Percentiles rank a stretch among this genome's conserved stretches.
phyloP scores from a whole-genome alignment of 23 tunicate species.

The Aplidium turbinatum region DNA sequence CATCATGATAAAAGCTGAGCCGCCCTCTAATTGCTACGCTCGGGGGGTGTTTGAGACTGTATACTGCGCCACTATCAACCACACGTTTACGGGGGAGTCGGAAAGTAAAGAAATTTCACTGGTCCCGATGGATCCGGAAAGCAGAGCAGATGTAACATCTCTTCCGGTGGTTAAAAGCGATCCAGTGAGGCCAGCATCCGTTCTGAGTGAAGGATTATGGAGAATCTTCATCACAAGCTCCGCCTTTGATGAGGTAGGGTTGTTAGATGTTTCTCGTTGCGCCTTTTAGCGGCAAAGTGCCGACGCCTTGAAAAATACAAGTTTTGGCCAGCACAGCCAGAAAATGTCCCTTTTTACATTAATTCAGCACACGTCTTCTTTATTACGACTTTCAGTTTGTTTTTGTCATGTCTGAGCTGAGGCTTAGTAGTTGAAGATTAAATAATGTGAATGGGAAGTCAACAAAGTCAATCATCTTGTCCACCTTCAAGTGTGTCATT shows the following conservation, averaged over 20 bases:
- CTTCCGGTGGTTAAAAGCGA: too few relatives aligned
- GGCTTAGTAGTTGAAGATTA: too few relatives aligned
- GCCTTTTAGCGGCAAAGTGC: too few relatives aligned
- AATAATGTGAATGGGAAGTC: too few relatives aligned
- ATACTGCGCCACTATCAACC: constrained; percentile 22
- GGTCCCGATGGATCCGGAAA: not conserved
- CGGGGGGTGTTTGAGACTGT: not conserved
- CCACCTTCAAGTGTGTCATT: too few relatives aligned
- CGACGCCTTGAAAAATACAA: too few relatives aligned
- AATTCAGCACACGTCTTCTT: not conserved
- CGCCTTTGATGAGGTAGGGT: constrained; percentile 16
- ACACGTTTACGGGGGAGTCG: not conserved
- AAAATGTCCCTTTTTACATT: not conserved
- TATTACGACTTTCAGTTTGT: not conserved
- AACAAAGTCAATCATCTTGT: too few relatives aligned
- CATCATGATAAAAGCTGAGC: constrained; percentile 1
- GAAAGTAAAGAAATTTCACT: not conserved
- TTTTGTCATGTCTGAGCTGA: too few relatives aligned
- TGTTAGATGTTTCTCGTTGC: too few relatives aligned
- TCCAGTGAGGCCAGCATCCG: not conserved
- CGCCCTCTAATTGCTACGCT: constrained; percentile 42
- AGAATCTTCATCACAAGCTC: constrained; percentile 4
- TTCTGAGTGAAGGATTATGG: constrained; percentile 8
- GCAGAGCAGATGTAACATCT: not conserved
- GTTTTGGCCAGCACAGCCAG: too few relatives aligned